A percentile compares a stretch with the other conserved stretches of the same genome.
These are phyloP conservation scores for Cacatua alba DNA, from an alignment of 2,113 vertebrate species.

Conservation along the genomic window DNA sequence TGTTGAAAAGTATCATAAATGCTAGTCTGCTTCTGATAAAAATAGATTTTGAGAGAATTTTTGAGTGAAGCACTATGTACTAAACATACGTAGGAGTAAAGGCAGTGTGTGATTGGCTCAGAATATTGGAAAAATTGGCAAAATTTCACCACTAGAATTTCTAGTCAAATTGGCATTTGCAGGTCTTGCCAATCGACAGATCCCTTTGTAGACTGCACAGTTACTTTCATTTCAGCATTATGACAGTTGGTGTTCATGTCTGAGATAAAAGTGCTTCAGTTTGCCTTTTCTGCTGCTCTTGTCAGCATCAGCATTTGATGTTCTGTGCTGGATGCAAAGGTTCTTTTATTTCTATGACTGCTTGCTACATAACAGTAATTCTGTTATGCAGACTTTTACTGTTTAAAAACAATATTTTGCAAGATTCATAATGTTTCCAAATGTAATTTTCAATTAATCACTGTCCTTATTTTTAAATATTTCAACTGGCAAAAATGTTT, in stretches of 20 bases:
- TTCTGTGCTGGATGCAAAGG: neutral
- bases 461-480: neutral
- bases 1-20: neutral
- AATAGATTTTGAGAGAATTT: neutral
- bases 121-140: neutral
- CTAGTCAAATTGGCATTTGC: neutral
- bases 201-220: neutral
- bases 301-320: neutral
- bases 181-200: neutral
- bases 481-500: neutral
- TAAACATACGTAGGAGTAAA: neutral
- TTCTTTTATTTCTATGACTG: neutral
- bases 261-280: neutral
- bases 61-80: neutral
- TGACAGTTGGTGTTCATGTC: neutral
- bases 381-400: neutral
- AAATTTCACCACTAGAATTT: neutral
- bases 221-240: neutral
- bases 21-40: neutral
- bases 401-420: slow-evolving; percentile 5
- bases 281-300: neutral
- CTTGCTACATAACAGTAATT: neutral
- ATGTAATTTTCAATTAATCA: neutral
- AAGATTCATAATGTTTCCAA: neutral
- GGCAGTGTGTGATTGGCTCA: neutral